Base-by-base conservation (phyloP, 2,888 invertebrate genomes). In the Trachelus stipa region DNA sequence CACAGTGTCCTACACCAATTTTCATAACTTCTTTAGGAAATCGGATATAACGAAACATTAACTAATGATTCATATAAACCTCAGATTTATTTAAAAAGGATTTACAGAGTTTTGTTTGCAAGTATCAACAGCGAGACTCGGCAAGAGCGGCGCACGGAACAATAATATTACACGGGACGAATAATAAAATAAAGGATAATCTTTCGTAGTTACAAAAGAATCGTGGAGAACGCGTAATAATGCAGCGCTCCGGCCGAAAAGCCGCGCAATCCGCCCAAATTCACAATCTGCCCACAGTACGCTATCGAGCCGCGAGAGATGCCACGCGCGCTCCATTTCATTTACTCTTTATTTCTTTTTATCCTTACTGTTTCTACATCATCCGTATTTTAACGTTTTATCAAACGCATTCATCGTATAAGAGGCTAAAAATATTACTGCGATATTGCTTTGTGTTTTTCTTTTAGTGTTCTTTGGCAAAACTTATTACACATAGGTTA, bases 41-140 rank as follows among this genome's bases (percentile, higher is more conserved):
- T 40, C 4, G 15, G 40, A 40, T 15, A 40, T 15, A 15, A 15
- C 40, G 15, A 40, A 4, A 40, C 1, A 15, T 15, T 1, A 40
- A 40, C 40, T 40, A 40, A 15, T 6, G 40, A 40, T 40, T 88
- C 84, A 86, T 91, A 91, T 90, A 91, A 91, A 91, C 90, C 88
- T 91, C 90, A 89, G 90, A 90, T 91, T 91, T 91, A 91, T 91
- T 91, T 89, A 90, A 91, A 90, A 91, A 91, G 90, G 88, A 90
- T 91, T 90, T 91, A 91, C 91, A 91, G 88, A 87, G 88, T 89
- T 90, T 88, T 89, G 87, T 88, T 88, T 89, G 89, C 89, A 90
- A 90, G 87, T 88, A 88, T 91, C 90, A 90, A 91, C 90, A 90
- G 89, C 89, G 89, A 90, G 88, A 91, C 89, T 90, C 88, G 88